phyloP scores from a whole-genome alignment of 2,888 invertebrate species.

The Caenorhabditis sp. region DNA sequence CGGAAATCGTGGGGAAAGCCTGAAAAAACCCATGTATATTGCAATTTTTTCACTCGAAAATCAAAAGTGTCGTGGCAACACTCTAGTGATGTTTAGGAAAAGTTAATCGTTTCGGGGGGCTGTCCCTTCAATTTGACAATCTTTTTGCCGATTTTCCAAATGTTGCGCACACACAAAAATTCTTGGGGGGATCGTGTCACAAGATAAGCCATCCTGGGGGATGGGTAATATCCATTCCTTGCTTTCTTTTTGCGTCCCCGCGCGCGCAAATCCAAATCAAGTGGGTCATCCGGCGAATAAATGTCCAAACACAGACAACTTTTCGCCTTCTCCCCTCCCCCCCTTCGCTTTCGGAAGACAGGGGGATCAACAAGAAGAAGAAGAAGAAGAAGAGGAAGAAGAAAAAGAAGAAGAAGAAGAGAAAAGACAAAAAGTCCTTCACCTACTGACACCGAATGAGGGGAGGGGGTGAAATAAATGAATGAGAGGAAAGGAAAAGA shows the following conservation, averaged over 20 bases:
- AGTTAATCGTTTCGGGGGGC: no score
- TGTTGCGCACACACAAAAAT: no score
- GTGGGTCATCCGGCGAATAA: conserved; percentile 30
- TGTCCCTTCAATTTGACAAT: no score
- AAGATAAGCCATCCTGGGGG: no score
- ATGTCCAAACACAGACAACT: conserved; percentile 45
- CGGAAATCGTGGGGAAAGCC: no score
- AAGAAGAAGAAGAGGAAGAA: conserved; percentile 6
- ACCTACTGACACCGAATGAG: conserved; percentile 52
- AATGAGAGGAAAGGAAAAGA: neutral
- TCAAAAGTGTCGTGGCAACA: no score
- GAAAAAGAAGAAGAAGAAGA: neutral
- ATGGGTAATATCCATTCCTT: no score
- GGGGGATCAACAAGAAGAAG: conserved; percentile 14
- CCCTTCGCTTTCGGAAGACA: conserved; percentile 4
- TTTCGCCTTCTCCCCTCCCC: conserved; percentile 34
- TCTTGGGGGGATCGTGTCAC: no score
- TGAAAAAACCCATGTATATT: no score
- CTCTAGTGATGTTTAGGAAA: no score
- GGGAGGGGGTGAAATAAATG: neutral
- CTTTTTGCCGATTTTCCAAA: no score
- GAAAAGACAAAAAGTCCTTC: conserved; percentile 48
- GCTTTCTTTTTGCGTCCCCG: neutral
- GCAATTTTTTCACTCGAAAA: no score
- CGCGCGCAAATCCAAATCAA: conserved; percentile 7